Percentiles rank a stretch among this genome's conserved stretches.
phyloP scores from a whole-genome alignment of 2,113 vertebrate species.

The Morone chrysops region DNA sequence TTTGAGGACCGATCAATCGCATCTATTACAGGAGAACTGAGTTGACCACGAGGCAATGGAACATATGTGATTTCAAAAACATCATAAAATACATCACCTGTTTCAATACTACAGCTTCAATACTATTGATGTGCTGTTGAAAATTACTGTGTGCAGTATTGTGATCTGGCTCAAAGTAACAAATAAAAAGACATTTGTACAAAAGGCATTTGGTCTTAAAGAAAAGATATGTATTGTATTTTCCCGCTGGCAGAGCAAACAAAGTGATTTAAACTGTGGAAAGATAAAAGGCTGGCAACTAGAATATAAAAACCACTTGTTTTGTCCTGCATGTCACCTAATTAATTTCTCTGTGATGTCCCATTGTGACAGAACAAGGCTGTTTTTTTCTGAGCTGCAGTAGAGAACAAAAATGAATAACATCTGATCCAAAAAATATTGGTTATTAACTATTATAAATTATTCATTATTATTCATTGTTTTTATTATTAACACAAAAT shows the following conservation, averaged over 20 bases:
- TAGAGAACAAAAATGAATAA: constrained; percentile 51
- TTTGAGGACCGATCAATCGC: background rate
- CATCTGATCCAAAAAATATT: constrained; percentile 78
- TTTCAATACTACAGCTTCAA: constrained; percentile 6
- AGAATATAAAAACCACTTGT: constrained; percentile 51
- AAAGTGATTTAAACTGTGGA: constrained; percentile 55
- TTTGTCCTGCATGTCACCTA: constrained; percentile 71
- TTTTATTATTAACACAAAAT: constrained; percentile 77
- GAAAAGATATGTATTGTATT: constrained; percentile 31
- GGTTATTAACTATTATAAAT: constrained; percentile 15
- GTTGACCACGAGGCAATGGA: background rate
- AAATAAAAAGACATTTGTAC: constrained; percentile 31
- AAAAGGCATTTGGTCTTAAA: constrained; percentile 29
- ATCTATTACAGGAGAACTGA: background rate
- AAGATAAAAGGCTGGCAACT: constrained; percentile 64
- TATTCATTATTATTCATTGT: background rate
- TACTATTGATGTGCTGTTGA: constrained; percentile 2
- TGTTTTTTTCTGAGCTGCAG: constrained; percentile 30
- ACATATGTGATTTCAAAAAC: background rate
- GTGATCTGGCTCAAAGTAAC: constrained; percentile 20
- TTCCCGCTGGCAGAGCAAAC: constrained; percentile 28
- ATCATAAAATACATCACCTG: constrained; percentile 23
- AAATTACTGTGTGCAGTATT: constrained; percentile 9
- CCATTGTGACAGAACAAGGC: constrained; percentile 64
- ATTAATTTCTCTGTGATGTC: constrained; percentile 82